These are phyloP conservation scores for Acanthurus lineatus DNA, from an alignment of 2,797 vertebrate species.

Conservation along the genomic window DNA sequence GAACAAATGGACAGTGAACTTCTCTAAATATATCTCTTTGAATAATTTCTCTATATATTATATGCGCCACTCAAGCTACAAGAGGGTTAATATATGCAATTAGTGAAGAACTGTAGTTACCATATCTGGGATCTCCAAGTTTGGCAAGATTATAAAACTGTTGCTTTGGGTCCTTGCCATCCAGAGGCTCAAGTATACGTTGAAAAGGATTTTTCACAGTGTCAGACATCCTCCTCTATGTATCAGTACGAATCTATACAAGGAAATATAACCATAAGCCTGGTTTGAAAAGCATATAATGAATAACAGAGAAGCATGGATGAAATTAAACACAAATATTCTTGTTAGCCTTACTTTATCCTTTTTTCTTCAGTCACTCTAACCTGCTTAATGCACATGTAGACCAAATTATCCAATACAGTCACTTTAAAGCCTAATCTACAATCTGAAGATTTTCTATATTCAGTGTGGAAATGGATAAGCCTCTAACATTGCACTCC, in stretches of 20 bases:
- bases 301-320: conserved; percentile 7
- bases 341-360: neutral
- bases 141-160: conserved; percentile 94
- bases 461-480: conserved; percentile 16
- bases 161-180: conserved; percentile 85
- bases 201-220: conserved; percentile 90
- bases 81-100: neutral
- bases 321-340: neutral
- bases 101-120: conserved; percentile 73
- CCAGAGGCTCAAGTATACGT: conserved; percentile 88
- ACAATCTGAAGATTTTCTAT: neutral
- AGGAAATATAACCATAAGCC: neutral
- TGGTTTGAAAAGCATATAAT: neutral
- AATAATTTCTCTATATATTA: too few relatives aligned
- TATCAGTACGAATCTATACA: conserved; percentile 15
- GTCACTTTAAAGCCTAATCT: neutral
- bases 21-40: too few relatives aligned
- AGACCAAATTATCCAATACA: neutral
- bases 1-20: neutral
- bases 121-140: conserved; percentile 92
- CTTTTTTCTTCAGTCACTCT: neutral
- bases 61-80: too few relatives aligned
- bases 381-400: neutral
- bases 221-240: conserved; percentile 60
- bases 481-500: conserved; percentile 2